Evolutionary conservation across 92 coral and sea anemone species (phyloP).

Genomic region (Pocillopora grandis): DNA sequence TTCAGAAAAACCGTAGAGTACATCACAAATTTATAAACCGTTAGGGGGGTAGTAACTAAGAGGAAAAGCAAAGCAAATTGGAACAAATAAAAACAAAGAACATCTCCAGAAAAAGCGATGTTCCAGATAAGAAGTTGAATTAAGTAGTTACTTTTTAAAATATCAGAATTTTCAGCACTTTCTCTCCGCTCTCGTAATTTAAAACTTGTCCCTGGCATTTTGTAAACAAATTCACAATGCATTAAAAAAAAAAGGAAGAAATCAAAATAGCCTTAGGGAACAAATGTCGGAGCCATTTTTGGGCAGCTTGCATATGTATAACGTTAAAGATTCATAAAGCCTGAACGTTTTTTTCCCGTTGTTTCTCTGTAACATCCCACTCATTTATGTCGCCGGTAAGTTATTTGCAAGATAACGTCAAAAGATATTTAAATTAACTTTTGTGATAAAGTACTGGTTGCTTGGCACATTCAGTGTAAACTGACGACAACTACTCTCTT

Average conservation of each 20-base stretch:
- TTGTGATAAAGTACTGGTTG: not conserved
- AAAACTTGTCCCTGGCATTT: not conserved
- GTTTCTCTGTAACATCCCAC: not conserved
- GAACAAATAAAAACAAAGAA: not conserved
- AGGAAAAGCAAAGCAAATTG: not conserved
- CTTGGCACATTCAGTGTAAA: not conserved
- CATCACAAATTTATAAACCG: not conserved
- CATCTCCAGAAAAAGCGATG: no score
- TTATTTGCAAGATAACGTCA: not conserved
- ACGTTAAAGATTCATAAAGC: not conserved
- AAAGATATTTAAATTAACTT: slow-evolving; percentile 1
- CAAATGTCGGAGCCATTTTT: not conserved
- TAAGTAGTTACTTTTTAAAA: not conserved
- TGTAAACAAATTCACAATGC: not conserved
- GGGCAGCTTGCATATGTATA: not conserved
- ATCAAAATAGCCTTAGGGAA: slow-evolving; percentile 13
- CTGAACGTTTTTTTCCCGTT: slow-evolving; percentile 2
- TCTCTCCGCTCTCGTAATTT: not conserved
- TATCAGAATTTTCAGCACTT: not conserved
- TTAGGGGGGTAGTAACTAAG: not conserved
- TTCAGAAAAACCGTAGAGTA: not conserved
- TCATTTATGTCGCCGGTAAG: not conserved
- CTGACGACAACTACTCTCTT: not conserved
- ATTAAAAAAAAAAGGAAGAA: not conserved
- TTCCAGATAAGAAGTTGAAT: no score